These are phyloP conservation scores for Neomicropteryx cornuta DNA, from an alignment of 1,140 invertebrate genomes.

Conservation along the genomic window DNA sequence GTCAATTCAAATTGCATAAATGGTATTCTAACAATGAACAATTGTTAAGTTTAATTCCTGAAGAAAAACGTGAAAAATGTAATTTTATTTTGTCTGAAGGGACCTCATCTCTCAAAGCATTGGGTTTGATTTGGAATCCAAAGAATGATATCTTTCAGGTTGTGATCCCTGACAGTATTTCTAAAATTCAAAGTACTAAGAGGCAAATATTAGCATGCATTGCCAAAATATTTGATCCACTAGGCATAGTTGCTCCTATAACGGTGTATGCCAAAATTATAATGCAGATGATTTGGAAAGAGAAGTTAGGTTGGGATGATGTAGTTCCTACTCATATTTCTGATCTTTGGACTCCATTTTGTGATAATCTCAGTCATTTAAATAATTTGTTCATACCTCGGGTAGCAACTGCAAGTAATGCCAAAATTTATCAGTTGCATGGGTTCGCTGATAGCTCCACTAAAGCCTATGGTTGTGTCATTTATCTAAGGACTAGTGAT, in stretches of 20 bases:
- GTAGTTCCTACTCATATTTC: slow-evolving; percentile 7
- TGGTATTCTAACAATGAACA: slow-evolving; percentile 12
- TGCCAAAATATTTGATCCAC: slow-evolving; percentile 24
- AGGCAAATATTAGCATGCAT: slow-evolving; percentile 17
- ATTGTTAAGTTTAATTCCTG: slow-evolving; percentile 8
- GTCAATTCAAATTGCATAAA: slow-evolving; percentile 14
- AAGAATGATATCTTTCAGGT: slow-evolving; percentile 9
- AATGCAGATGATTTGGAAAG: slow-evolving; percentile 16
- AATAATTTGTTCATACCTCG: slow-evolving; percentile 9
- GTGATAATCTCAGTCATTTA: slow-evolving; percentile 6
- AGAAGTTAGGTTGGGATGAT: slow-evolving; percentile 17
- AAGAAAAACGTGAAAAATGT: not conserved
- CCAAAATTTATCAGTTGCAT: slow-evolving; percentile 10
- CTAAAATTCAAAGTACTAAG: slow-evolving; percentile 14
- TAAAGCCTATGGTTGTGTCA: slow-evolving; percentile 7
- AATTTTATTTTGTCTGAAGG: not conserved
- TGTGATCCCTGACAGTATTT: not conserved
- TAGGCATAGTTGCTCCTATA: slow-evolving; percentile 15
- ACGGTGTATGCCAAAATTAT: slow-evolving; percentile 18
- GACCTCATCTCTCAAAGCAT: slow-evolving; percentile 7
- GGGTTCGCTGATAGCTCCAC: slow-evolving; percentile 15
- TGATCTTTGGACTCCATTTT: slow-evolving; percentile 7
- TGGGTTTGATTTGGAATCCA: slow-evolving; percentile 12
- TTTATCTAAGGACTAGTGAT: slow-evolving; percentile 16
- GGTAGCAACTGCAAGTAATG: not conserved